Base-by-base conservation (phyloP, 2,888 invertebrate genomes). In the Antheraea assamensis region DNA sequence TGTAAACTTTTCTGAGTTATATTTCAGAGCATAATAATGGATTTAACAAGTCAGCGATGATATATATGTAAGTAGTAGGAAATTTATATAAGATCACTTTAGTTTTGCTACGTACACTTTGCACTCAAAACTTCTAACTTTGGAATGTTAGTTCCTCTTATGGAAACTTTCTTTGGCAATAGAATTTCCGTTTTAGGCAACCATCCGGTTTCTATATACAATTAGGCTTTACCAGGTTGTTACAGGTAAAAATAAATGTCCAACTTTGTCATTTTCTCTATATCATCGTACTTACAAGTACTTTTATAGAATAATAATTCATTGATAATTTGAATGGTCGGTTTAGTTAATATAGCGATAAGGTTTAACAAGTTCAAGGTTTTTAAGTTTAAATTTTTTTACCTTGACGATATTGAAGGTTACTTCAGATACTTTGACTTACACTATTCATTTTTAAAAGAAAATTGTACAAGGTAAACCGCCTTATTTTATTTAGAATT, bases 1-100 rank as follows among this genome's bases (percentile, higher is more conserved):
- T 85, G 82, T 83, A 80, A 83, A 88, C 82, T 87, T 87, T 83
- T 78, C 78, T 81, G 78, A 83, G 81, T 84, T 84, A 77, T 79
- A 78, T 83, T 84, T 85, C 81, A 76, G 76, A 80, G 77, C 79
- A 77, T 83, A 82, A 83, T 86, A 85, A 87, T 85, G 83, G 83
- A 78, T 83, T 85, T 82, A 81, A 73, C 78, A 77, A 77, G 74
- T 79, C 79, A 74, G 71, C 75, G 79, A 80, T 79, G 77, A 82
- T 73, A 68, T 74, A 71, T 72, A 66, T 2, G 15, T 85, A 72
- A n/a, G n/a, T 73, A 70, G 27, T 70, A 73, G 47, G 42, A 42
- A 70, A 70, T 70, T 70, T 73, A 58, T 58, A 58, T 73, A 70
- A 58, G 52, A 70, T 73, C 58, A 30, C 24, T 74, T 76, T 77